A percentile compares a stretch with the other conserved stretches of the same genome.
phyloP scores from a whole-genome alignment of 1,140 invertebrate genomes.

The Aphelenchoides besseyi region DNA sequence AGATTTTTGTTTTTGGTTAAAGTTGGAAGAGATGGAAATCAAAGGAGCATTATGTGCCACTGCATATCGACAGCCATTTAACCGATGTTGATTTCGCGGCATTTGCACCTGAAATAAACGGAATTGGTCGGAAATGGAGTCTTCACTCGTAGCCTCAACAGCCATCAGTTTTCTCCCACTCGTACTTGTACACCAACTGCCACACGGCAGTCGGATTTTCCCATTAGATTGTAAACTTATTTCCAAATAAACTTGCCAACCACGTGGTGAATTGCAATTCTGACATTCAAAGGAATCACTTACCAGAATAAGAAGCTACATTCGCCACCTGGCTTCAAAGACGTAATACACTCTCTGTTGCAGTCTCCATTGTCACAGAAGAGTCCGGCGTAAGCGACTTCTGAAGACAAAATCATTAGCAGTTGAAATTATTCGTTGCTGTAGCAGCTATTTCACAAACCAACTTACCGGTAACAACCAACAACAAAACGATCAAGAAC shows the following conservation, averaged over 20 bases:
- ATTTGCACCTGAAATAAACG: too few relatives aligned
- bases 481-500: neutral
- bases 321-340: constrained; percentile 4
- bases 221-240: too few relatives aligned
- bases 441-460: neutral
- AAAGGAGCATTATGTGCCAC: neutral
- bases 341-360: constrained; percentile 1
- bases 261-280: too few relatives aligned
- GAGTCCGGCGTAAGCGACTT: neutral
- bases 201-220: too few relatives aligned
- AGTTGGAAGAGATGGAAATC: neutral
- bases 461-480: constrained; percentile 2
- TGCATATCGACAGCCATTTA: neutral
- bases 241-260: too few relatives aligned
- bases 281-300: too few relatives aligned
- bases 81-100: constrained; percentile 16
- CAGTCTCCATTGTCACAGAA: neutral
- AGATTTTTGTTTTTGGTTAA: constrained; percentile 8
- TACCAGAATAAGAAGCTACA: neutral
- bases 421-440: neutral
- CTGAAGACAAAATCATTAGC: neutral
- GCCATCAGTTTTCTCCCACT: too few relatives aligned
- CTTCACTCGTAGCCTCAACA: too few relatives aligned
- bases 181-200: too few relatives aligned
- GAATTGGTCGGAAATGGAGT: too few relatives aligned